Base-by-base conservation (phyloP, 2,113 vertebrate genomes). In the Protomyctophum bolini region DNA sequence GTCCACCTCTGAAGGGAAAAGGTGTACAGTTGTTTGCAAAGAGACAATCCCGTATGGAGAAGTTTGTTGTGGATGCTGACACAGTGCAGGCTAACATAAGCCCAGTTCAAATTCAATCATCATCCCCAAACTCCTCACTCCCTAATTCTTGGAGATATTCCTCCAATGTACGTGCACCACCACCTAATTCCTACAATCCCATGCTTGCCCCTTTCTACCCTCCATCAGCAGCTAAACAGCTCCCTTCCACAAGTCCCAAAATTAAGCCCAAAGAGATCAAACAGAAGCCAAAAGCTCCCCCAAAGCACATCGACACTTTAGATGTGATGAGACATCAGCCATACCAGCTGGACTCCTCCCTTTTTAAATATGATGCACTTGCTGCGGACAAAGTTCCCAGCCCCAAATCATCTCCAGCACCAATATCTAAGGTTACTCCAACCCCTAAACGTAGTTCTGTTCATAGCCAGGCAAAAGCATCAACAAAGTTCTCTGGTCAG, bases 311-410 rank as follows among this genome's bases (percentile, higher is more conserved):
- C 66, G 96, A 94, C 55, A 79, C 94, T 68, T 88, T 99, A 89
- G 96, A 99, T 82, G 94, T 99, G 62, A 98, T 99, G 97, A 98
- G 98, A 82, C 97, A 98, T 81, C 95, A 97, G 47, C 97, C 98
- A 0, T 97, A 99, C 66, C 95, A 98, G 85, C 94, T 99, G 9
- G 93, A 96, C 52, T 88, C 95, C 0, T 95, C 96, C 65, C 90
- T 99, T 73, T 99, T 99, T 83, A 97, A 92, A 68, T 98, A 98
- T 83, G 94, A 94, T 55, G 92, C 94, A 68, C 90, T 84, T 0
- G 77, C 91, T 68, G 94, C 91, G 58, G 74, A 70, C n/a, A 94
- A 94, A 86, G 69, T 72, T 61, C 76, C 77, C 9, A 89, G 60
- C 46, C 78, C 88, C 54, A 93, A 88, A 94, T 87, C 80, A 64